Evolutionary conservation across 2,888 invertebrate genomes (phyloP), one percentile per base, ranked within the genome.

Genomic region (Notodonta dromedarius): DNA sequence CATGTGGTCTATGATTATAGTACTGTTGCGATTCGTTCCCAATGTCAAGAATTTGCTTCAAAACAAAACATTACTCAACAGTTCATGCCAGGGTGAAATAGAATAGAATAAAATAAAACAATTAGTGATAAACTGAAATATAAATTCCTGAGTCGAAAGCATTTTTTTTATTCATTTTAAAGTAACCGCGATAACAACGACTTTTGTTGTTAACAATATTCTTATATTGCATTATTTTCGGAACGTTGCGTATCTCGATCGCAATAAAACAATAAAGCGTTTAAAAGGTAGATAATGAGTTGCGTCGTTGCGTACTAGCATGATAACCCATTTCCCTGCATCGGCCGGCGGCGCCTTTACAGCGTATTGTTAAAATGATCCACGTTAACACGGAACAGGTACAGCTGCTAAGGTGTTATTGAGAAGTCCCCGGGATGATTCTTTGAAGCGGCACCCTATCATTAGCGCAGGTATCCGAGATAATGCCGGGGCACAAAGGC

Each of bases 391-490:
- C 67, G 52, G 62, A 54, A 58, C 76, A 78, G 79, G 75, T 81
- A 81, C 82, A 80, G 77, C 79, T 80, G 77, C 64, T 69, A 78
- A 84, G 79, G 84, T 86, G 87, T 87, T 90, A 88, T 88, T 86
- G 87, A 84, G 87, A 83, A 85, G 81, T 80, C 69, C 72, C 73
- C 68, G 57, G 74, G 63, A 57, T 69, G 61, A 66, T 75, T 73
- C 76, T 75, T 76, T 73, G 74, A 76, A 78, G 73, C 70, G 63
- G 73, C 78, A 84, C 86, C 89, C 90, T 90, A 89, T 91, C 89
- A 91, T 91, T 90, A 91, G 75, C 77, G 73, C 90, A 90, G 90
- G 91, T 90, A 90, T 71, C 65, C 67, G 71, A 71, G 77, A 76
- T 78, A 77, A 79, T 79, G 73, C 67, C 69, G 69, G 62, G 61